phyloP scores from a whole-genome alignment of 2,113 vertebrate genomes.

The Mustela nigripes region DNA sequence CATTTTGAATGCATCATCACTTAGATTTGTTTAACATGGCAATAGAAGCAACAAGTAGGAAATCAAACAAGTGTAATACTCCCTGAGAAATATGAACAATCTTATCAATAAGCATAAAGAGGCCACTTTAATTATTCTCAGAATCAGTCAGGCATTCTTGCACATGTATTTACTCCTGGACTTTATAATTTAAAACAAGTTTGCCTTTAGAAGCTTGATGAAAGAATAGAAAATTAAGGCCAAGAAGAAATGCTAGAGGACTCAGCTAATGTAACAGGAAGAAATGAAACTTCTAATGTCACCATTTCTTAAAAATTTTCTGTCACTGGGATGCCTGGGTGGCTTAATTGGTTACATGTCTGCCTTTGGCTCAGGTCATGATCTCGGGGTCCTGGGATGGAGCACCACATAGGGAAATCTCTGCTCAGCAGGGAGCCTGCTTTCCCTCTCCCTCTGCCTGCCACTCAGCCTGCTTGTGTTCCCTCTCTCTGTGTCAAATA shows the following conservation, averaged over 20 bases:
- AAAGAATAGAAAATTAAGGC: background rate
- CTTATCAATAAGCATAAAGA: background rate
- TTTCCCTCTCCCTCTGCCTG: too few species aligned
- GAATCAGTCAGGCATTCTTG: background rate
- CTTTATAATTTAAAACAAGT: background rate
- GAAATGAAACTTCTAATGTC: background rate
- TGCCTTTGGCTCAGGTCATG: background rate
- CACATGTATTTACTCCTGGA: background rate
- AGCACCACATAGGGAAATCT: too few species aligned
- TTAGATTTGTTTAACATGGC: background rate
- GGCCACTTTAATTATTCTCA: constrained; percentile 6
- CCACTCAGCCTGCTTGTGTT: too few species aligned
- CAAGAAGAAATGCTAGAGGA: background rate
- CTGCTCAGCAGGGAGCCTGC: too few species aligned
- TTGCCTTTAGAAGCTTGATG: background rate
- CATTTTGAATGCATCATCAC: background rate
- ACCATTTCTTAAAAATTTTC: background rate
- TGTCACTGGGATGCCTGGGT: background rate
- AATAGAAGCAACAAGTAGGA: background rate
- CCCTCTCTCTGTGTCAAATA: background rate
- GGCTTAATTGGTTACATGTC: background rate
- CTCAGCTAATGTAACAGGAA: background rate
- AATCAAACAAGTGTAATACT: background rate
- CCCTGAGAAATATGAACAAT: background rate
- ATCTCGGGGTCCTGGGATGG: too few species aligned